A percentile compares a stretch with the other conserved stretches of the same genome.
Conservation (phyloP, 2,797 vertebrate species). For the Chaenodraco wilsoni region DNA sequence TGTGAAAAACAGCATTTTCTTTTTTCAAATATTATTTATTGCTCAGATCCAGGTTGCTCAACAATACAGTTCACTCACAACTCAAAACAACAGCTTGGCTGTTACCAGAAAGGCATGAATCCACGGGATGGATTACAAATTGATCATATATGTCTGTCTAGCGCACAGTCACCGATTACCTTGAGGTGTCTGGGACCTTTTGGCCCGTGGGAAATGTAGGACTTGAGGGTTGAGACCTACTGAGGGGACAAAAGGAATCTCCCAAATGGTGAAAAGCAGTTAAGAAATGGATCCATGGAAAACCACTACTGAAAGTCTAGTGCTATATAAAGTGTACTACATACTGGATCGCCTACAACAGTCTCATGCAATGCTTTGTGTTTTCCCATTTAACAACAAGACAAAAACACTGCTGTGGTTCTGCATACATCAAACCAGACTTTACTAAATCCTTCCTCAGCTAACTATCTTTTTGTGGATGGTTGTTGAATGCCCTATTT, state of each 20-base stretch:
- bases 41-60: slow-evolving; percentile 87
- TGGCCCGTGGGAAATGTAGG: slow-evolving; percentile 74
- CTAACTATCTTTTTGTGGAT: slow-evolving; percentile 42
- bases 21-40: slow-evolving; percentile 86
- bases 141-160: slow-evolving; percentile 72
- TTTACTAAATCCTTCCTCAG: slow-evolving; percentile 58
- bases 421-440: slow-evolving; percentile 65
- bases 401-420: slow-evolving; percentile 69
- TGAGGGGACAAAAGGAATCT: slow-evolving; percentile 75
- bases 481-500: slow-evolving; percentile 55
- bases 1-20: not conserved
- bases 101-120: slow-evolving; percentile 76
- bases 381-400: slow-evolving; percentile 67
- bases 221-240: slow-evolving; percentile 71
- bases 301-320: slow-evolving; percentile 70
- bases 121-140: slow-evolving; percentile 61
- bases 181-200: slow-evolving; percentile 76
- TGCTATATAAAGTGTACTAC: slow-evolving; percentile 72
- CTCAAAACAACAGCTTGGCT: slow-evolving; percentile 82
- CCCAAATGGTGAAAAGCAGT: slow-evolving; percentile 75
- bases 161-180: slow-evolving; percentile 68
- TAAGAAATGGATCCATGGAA: slow-evolving; percentile 74
- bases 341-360: slow-evolving; percentile 71
- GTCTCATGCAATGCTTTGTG: slow-evolving; percentile 75
- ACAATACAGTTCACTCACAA: slow-evolving; percentile 86